These are phyloP conservation scores for Cariama cristata DNA, from an alignment of 2,113 vertebrate genomes.

Conservation along the genomic window DNA sequence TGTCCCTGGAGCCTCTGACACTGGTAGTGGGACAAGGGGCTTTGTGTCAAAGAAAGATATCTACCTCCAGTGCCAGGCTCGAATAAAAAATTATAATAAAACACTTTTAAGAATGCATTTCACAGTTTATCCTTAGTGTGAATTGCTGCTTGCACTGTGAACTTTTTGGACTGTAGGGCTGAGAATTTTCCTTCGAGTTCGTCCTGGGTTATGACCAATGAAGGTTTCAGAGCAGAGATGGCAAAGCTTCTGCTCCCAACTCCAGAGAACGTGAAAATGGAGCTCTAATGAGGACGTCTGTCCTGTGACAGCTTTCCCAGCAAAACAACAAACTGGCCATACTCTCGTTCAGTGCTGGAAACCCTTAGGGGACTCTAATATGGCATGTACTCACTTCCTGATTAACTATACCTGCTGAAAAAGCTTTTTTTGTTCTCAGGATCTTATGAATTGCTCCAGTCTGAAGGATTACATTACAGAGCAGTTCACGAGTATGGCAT, in stretches of 20 bases:
- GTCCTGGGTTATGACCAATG: neutral
- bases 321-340: constrained; percentile 34
- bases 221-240: neutral
- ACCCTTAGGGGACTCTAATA: constrained; percentile 23
- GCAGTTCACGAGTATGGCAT: constrained; percentile 57
- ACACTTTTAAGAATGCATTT: constrained; percentile 67
- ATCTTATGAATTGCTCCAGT: constrained; percentile 49
- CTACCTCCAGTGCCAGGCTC: neutral
- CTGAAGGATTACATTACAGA: constrained; percentile 66
- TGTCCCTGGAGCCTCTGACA: neutral
- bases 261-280: constrained; percentile 6
- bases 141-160: constrained; percentile 67
- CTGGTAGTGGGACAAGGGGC: neutral
- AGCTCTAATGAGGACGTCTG: constrained; percentile 37
- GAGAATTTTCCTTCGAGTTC: constrained; percentile 17
- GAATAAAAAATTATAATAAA: constrained; percentile 38
- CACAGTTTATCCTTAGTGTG: constrained; percentile 67
- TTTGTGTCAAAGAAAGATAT: neutral
- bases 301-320: constrained; percentile 48
- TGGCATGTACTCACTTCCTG: constrained; percentile 56
- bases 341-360: neutral
- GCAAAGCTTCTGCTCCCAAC: constrained; percentile 2
- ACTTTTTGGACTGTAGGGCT: neutral
- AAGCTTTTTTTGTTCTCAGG: constrained; percentile 39
- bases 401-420: constrained; percentile 68